A percentile compares a stretch with the other conserved stretches of the same genome.
Evolutionary conservation across 1,140 invertebrate species (phyloP).

Genomic region (Aphis craccivora): DNA sequence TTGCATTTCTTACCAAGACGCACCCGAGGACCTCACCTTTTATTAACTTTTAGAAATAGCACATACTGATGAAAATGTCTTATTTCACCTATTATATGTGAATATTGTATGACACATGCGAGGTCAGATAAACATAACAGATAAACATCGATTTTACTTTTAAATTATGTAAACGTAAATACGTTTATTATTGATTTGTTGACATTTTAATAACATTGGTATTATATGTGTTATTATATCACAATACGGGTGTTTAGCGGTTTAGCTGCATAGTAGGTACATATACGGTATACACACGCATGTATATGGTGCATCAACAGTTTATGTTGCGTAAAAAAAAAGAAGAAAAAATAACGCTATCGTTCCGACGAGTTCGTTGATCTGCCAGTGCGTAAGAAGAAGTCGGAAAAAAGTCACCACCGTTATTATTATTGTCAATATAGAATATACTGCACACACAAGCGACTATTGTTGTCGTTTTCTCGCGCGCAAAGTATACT

Average conservation of each 20-base stretch:
- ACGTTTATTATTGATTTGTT: background rate
- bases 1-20: too few species aligned
- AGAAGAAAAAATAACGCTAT: background rate
- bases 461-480: slow-evolving; percentile 24
- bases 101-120: background rate
- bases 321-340: background rate
- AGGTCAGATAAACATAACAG: background rate
- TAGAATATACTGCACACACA: background rate
- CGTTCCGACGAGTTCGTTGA: slow-evolving; percentile 50
- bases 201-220: background rate
- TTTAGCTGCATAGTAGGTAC: background rate
- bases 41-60: too few species aligned
- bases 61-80: too few species aligned
- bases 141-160: background rate
- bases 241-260: background rate
- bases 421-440: slow-evolving; percentile 20
- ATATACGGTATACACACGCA: background rate
- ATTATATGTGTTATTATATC: background rate
- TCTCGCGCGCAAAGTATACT: background rate
- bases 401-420: slow-evolving; percentile 10
- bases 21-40: background rate
- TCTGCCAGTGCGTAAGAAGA: background rate
- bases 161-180: background rate
- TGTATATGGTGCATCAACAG: background rate
- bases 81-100: too few species aligned